Base-by-base conservation (phyloP, 2,113 vertebrate genomes). In the Thunnus maccoyii region DNA sequence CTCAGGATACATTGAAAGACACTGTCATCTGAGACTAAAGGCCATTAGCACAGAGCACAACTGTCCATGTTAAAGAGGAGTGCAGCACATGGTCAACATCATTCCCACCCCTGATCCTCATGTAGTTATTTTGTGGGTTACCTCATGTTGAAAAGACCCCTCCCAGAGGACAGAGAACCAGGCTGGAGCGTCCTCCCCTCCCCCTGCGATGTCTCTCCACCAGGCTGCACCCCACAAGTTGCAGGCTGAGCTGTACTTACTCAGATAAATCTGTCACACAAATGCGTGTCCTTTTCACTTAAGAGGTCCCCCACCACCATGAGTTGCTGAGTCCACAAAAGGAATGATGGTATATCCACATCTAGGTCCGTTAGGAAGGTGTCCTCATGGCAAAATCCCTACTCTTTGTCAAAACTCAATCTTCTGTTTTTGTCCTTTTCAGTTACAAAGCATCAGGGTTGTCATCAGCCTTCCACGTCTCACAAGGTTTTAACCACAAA, bases 171-270 rank as follows among this genome's bases (percentile, higher is more conserved):
- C 62, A 76, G 83, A 74, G 72, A 71, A 32, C 62, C 79, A 72
- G 84, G 78, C 86, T 61, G 72, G 67, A 83, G 84, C 3, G 78
- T 88, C 86, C 69, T 87, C 87, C 91, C 93, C 91, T 93, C 92
- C 92, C 93, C 92, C 91, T 89, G 86, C 60, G 30, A 14, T 63
- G 71, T 63, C 72, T 75, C 76, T 60, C 30, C 3, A 64, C 76
- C 57, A 76, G 76, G 48, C 74, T 63, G 47, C 63, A 79, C 67
- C 72, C 70, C 78, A 68, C 81, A 87, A 89, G 78, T 78, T 67
- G 55, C 50, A 75, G 16, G 10, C 48, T 65, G 61, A 82, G 83
- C 72, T 89, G 78, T 80, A 89, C 86, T 93, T 58, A 91, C 91
- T 86, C 70, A 78, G 77, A 86, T 50, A 32, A 86, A 65, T 36